phyloP scores from a whole-genome alignment of 2,113 vertebrate genomes.

The Aepyceros melampus region DNA sequence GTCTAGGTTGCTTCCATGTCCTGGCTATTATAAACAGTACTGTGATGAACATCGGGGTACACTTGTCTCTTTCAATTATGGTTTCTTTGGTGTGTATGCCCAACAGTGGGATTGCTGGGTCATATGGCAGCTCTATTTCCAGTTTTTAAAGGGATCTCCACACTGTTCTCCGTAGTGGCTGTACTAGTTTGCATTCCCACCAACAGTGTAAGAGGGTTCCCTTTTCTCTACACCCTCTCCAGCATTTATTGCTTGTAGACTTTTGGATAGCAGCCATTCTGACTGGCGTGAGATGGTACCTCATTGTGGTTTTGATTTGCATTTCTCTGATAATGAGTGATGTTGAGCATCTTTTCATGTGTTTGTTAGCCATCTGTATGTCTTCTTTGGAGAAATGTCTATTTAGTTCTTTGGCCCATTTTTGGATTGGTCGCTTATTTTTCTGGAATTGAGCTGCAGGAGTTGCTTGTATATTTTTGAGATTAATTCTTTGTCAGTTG shows the following conservation, averaged over 20 bases:
- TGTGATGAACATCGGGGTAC: too few species aligned
- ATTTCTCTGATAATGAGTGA: too few species aligned
- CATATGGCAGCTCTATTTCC: neutral
- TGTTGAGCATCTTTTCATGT: too few species aligned
- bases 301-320: too few species aligned
- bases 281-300: neutral
- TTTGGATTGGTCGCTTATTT: too few species aligned
- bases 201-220: neutral
- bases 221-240: neutral
- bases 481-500: neutral
- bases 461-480: too few species aligned
- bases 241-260: neutral
- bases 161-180: neutral
- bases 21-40: too few species aligned
- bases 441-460: too few species aligned
- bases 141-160: neutral
- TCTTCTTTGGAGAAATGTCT: too few species aligned
- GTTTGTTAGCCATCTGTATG: too few species aligned
- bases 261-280: neutral
- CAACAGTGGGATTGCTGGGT: neutral
- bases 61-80: neutral
- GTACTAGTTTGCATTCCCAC: neutral
- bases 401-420: too few species aligned
- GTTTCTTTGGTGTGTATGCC: neutral
- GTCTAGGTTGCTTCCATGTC: too few species aligned